A percentile compares a stretch with the other conserved stretches of the same genome.
phyloP scores from a whole-genome alignment of 2,888 invertebrate species.

The Nomada hirtipes region DNA sequence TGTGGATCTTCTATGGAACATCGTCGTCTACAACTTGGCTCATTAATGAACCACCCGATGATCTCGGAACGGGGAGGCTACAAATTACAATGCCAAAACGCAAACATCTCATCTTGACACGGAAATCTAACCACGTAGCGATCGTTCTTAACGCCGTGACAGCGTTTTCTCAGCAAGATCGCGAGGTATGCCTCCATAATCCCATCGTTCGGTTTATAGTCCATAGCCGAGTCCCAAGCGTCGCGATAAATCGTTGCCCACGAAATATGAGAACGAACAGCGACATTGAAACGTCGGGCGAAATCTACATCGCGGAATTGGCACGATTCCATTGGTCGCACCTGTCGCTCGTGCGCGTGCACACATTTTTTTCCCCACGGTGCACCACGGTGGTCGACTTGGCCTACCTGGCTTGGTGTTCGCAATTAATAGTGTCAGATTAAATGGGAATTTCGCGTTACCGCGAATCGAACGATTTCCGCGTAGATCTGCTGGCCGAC shows the following conservation, averaged over 20 bases:
- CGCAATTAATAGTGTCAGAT: conserved; percentile 57
- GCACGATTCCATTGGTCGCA: conserved; percentile 52
- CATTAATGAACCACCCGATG: conserved; percentile 22
- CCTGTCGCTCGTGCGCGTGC: conserved; percentile 53
- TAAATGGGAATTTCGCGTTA: conserved; percentile 44
- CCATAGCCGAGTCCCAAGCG: conserved; percentile 4
- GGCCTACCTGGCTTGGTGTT: conserved; percentile 20
- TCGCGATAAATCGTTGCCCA: conserved; percentile 31
- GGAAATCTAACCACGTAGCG: conserved; percentile 6
- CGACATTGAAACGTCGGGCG: conserved; percentile 38
- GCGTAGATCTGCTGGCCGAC: conserved; percentile 19
- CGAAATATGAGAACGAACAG: conserved; percentile 40
- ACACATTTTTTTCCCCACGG: conserved; percentile 42
- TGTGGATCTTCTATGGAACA: not conserved
- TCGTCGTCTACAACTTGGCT: not conserved
- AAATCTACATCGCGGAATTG: conserved; percentile 51
- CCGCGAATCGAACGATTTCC: conserved; percentile 31
- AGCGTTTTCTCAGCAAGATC: not conserved
- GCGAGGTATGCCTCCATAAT: conserved; percentile 17
- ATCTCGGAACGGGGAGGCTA: conserved; percentile 12
- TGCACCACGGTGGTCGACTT: not conserved
- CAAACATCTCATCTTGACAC: conserved; percentile 13
- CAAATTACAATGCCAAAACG: conserved; percentile 13
- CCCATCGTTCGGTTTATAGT: conserved; percentile 50
- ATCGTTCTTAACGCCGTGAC: not conserved